phyloP scores from a whole-genome alignment of 1,140 invertebrate species.

The Apis dorsata region DNA sequence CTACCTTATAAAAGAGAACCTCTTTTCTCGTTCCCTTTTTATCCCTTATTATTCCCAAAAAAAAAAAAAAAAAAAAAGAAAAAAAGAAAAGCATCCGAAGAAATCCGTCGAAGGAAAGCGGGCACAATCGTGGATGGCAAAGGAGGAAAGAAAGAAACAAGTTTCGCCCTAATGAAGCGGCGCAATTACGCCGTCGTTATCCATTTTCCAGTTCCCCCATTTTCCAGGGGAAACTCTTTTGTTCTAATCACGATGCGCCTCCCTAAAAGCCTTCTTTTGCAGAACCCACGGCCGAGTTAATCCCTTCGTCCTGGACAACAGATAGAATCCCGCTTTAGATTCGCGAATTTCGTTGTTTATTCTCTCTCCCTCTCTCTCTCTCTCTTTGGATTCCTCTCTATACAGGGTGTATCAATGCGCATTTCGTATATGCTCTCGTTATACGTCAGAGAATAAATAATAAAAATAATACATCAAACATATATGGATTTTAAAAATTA shows the following conservation, averaged over 20 bases:
- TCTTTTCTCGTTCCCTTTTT: background rate
- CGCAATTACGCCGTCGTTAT: conserved; percentile 22
- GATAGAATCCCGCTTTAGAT: background rate
- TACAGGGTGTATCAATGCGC: too few species aligned
- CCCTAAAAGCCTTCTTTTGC: background rate
- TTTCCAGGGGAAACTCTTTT: conserved; percentile 14
- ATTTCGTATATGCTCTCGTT: too few species aligned
- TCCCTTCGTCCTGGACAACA: background rate
- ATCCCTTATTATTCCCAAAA: background rate
- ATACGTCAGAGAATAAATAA: too few species aligned
- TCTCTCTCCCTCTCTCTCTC: background rate
- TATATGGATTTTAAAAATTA: too few species aligned
- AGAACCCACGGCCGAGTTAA: background rate
- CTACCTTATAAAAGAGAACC: too few species aligned
- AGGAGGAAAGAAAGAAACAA: background rate
- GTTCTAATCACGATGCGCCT: conserved; percentile 24
- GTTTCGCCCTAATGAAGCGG: background rate
- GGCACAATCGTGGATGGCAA: background rate
- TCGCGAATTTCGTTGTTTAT: conserved; percentile 39
- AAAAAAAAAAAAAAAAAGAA: background rate
- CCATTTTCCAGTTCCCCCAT: conserved; percentile 9
- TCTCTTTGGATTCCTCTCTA: background rate
- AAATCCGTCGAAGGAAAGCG: background rate
- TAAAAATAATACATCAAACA: too few species aligned
- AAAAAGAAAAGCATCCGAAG: background rate